phyloP scores from a whole-genome alignment of 2,888 invertebrate genomes.

The Hypsopygia costalis region DNA sequence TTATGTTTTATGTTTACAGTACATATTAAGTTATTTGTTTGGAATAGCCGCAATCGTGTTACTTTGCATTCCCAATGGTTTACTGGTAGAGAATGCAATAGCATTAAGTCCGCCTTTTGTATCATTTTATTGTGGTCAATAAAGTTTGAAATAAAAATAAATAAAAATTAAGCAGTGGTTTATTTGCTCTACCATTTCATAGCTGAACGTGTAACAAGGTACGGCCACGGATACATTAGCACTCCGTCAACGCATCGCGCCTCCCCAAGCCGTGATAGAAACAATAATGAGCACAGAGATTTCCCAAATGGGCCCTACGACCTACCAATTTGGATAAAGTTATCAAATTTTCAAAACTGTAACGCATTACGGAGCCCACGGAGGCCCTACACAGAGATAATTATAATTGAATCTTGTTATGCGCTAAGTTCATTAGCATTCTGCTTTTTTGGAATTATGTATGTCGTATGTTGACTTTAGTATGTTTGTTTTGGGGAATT shows the following conservation, averaged over 20 bases:
- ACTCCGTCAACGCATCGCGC: conserved; percentile 50
- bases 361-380: conserved; percentile 55
- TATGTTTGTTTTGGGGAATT: no score
- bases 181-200: conserved; percentile 18
- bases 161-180: no score
- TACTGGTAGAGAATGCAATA: no score
- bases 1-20: no score
- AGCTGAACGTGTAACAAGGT: conserved; percentile 41
- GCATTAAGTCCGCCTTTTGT: no score
- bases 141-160: no score
- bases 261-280: conserved; percentile 55
- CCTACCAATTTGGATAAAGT: conserved; percentile 76
- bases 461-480: neutral
- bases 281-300: conserved; percentile 71
- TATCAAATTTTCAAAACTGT: conserved; percentile 80
- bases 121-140: no score
- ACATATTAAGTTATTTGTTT: no score
- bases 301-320: conserved; percentile 72
- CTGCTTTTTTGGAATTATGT: neutral
- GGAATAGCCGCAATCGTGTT: no score
- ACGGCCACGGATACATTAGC: conserved; percentile 65
- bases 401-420: conserved; percentile 55
- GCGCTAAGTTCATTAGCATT: conserved; percentile 2
- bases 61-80: no score
- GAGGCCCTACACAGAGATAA: conserved; percentile 46